Base-by-base conservation (phyloP, 92 coral and sea anemone species). In the Bergia sp. region DNA sequence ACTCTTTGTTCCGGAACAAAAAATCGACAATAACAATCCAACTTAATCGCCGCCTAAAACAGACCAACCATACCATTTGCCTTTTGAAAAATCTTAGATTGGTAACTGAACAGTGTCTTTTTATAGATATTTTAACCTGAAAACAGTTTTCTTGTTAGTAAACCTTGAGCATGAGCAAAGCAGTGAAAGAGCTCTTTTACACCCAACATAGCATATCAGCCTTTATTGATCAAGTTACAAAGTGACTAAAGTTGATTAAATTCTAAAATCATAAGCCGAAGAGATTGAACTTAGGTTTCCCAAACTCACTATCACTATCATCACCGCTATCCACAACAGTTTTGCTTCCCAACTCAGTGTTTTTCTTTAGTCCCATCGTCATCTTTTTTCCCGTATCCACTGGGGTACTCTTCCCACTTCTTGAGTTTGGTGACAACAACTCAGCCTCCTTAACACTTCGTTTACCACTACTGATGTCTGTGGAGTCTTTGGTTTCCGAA, bases 341-440 rank as follows among this genome's bases (percentile, higher is more conserved):
- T 18, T 50, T 71, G 44, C 15, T 37, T 29, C 21, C 79, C 0
- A 45, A 4, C 47, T 71, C 87, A 49, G 65, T 7, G 42, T 44
- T 36, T 71, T 15, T 71, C 67, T 71, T 72, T 9, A 71, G 37
- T 12, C 47, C 86, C 21, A 47, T 47, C 18, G 37, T 36, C 2
- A 64, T 39, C 39, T 41, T 82, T 82, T 69, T 47, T 11, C 53
- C 37, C 10, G 53, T 76, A 4, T 69, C 79, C 7, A 47, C 20
- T 37, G 79, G 87, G 2, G 79, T 84, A 38, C 1, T 43, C 42
- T 16, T 84, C 15, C 77, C 78, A 21, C 87, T 84, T 84, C 79
- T 72, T 50, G 78, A 23, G 87, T 45, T 67, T 43, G 43, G 87
- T 84, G 61, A 37, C 77, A 71, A n/a, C 58, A 66, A 5, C 29